Conservation (phyloP, 2,888 invertebrate species). For the Acanthopleura granulata region DNA sequence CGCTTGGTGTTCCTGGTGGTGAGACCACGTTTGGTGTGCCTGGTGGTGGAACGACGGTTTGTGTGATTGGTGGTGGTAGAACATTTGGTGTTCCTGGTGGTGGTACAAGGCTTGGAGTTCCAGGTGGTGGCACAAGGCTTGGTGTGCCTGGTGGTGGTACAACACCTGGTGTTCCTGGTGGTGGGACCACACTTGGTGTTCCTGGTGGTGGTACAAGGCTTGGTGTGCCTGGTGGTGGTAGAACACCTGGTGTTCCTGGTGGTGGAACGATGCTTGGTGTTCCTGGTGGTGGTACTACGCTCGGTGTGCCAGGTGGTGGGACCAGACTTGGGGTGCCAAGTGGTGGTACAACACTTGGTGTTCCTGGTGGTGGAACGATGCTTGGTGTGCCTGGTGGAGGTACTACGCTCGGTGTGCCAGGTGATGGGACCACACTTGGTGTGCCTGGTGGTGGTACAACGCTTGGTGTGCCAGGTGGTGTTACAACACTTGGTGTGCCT, state of each 20-base stretch:
- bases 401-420: not conserved
- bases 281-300: not conserved
- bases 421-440: not conserved
- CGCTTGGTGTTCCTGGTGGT: not conserved
- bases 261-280: not conserved
- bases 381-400: not conserved
- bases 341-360: not conserved
- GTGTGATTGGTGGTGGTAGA: not conserved
- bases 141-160: not conserved
- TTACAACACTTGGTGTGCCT: not conserved
- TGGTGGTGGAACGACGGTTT: not conserved
- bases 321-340: not conserved
- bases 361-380: not conserved
- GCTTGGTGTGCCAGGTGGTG: not conserved
- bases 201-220: constrained; percentile 4
- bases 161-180: constrained; percentile 1
- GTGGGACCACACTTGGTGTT: not conserved
- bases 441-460: not conserved
- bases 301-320: not conserved
- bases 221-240: constrained; percentile 2
- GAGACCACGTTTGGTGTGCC: not conserved
- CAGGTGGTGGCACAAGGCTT: not conserved
- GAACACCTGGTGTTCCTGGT: not conserved
- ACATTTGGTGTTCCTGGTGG: not conserved
- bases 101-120: not conserved